Percentiles rank a stretch among this genome's conserved stretches.
phyloP scores from a whole-genome alignment of 1,140 invertebrate genomes.

The Neodiprion virginianus region DNA sequence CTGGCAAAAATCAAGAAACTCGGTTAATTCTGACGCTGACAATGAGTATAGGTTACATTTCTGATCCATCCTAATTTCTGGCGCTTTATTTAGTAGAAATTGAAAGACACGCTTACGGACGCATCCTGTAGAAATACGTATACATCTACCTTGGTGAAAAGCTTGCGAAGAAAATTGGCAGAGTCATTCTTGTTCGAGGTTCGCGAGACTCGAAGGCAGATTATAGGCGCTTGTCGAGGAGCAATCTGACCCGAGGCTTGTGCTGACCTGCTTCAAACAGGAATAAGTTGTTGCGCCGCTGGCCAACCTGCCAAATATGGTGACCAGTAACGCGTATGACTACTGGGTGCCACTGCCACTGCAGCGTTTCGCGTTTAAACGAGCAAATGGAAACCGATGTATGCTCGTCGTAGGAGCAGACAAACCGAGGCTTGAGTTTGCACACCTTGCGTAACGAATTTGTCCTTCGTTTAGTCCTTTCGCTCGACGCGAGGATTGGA shows the following conservation, averaged over 20 bases:
- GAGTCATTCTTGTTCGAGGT: neutral
- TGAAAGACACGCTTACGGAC: too few species aligned
- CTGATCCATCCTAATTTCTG: too few species aligned
- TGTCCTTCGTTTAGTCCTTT: neutral
- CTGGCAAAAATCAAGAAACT: too few species aligned
- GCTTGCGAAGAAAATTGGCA: neutral
- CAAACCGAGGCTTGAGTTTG: neutral
- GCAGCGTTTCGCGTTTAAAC: too few species aligned
- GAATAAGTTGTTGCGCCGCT: neutral
- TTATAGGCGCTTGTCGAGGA: neutral
- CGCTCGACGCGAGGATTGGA: neutral
- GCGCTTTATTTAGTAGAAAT: too few species aligned
- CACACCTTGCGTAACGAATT: neutral
- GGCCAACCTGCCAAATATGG: slow-evolving; percentile 4
- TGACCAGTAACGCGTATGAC: neutral
- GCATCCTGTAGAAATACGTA: too few species aligned
- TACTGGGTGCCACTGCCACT: too few species aligned
- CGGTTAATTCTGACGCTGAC: too few species aligned
- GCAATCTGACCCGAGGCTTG: neutral
- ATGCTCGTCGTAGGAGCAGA: neutral
- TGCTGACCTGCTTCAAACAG: neutral
- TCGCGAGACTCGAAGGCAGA: neutral
- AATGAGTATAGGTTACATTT: too few species aligned
- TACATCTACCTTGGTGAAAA: neutral
- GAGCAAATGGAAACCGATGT: neutral